Base-by-base conservation (phyloP, 2,113 vertebrate species). In the Propithecus coquereli region DNA sequence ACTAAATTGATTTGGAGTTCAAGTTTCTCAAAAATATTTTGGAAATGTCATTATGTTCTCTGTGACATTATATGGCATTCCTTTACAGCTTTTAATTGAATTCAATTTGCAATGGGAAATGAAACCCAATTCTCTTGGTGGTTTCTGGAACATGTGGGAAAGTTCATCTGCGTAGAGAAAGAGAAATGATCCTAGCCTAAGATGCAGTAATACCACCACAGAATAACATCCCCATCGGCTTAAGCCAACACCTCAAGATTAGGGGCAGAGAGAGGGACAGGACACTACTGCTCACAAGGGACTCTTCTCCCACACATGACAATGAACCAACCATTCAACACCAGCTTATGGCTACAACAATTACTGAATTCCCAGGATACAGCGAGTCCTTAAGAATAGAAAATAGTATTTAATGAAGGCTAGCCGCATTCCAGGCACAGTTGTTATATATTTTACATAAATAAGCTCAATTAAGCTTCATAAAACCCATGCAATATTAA, bases 1-100 rank as follows among this genome's bases (percentile, higher is more conserved):
- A 91, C 86, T 91, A 96, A 97, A 90, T 61, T 86, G 66, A 97
- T 86, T 95, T 77, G 63, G 68, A 94, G 91, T 93, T 95, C 86
- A 94, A 95, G 65, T 92, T 97, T 94, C 93, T 96, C 83, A 95
- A 97, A 97, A 95, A 96, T 94, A 94, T 95, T 96, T 97, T 96
- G 87, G 92, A 97, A 97, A 97, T 96, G 92, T 94, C 90, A 97
- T 92, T 97, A 77, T 91, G 87, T 85, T 95, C 94, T 96, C 71
- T 82, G 61, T 87, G 83, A 97, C 84, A 96, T 96, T 96, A 95
- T 90, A 84, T 77, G 94, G 84, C 34, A 96, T 97, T 97, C 84
- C 95, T 95, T 92, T 90, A 96, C 65, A 92, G 79, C 47, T 82
- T 97, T 94, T 94, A 97, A 97, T 65, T 97, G 83, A 97, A 96